phyloP scores from a whole-genome alignment of 2,113 vertebrate genomes.

The Cichladusa arquata region DNA sequence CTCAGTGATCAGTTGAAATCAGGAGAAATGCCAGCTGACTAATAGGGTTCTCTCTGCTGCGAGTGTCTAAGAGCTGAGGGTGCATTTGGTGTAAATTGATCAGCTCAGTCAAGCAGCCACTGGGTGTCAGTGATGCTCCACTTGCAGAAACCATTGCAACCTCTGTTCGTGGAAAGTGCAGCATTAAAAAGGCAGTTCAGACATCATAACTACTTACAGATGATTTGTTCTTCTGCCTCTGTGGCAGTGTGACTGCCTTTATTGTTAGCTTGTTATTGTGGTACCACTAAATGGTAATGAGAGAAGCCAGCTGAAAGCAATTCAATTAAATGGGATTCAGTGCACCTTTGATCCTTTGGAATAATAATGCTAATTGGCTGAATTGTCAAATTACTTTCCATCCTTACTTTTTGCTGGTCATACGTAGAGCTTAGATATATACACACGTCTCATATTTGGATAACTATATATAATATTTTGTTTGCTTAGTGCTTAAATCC shows the following conservation, averaged over 20 bases:
- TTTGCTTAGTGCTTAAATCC: neutral
- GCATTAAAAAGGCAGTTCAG: neutral
- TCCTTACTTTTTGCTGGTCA: neutral
- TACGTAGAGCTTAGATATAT: neutral
- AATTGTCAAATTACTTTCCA: neutral
- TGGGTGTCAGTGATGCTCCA: slow-evolving; percentile 50
- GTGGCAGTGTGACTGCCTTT: neutral
- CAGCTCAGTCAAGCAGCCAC: neutral
- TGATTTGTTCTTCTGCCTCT: neutral
- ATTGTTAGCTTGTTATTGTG: neutral
- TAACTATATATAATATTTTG: neutral
- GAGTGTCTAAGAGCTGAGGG: neutral
- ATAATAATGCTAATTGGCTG: neutral
- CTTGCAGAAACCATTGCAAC: neutral
- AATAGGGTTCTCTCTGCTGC: neutral
- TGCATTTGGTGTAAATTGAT: neutral
- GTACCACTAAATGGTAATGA: neutral
- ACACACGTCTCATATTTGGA: neutral
- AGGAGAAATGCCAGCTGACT: neutral
- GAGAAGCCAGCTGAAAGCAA: neutral
- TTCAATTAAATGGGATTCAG: neutral
- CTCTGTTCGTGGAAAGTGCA: fast-evolving
- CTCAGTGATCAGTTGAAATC: neutral
- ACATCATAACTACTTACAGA: neutral
- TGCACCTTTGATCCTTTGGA: neutral